A percentile compares a stretch with the other conserved stretches of the same genome.
phyloP scores from a whole-genome alignment of 2,888 invertebrate genomes.

The Entomobrya proxima region DNA sequence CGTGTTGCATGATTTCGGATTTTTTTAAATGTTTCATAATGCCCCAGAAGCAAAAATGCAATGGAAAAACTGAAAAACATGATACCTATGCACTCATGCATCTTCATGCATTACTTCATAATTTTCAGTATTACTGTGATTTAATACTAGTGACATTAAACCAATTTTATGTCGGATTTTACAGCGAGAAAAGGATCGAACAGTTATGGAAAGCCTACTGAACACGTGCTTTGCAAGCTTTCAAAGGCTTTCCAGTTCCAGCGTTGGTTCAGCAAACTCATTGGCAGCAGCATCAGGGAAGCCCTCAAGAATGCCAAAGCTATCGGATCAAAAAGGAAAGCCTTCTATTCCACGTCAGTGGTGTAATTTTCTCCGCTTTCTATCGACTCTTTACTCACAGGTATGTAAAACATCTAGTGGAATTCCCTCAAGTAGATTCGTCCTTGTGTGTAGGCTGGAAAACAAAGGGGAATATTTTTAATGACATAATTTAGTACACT shows the following conservation, averaged over 20 bases:
- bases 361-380: conserved; percentile 72
- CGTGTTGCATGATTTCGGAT: no score
- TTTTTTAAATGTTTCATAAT: no score
- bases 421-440: no score
- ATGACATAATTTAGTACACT: not conserved
- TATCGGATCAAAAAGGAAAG: conserved; percentile 30
- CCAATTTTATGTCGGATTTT: no score
- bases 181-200: conserved; percentile 88
- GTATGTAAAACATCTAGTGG: conserved; percentile 16
- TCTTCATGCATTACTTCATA: no score
- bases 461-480: not conserved
- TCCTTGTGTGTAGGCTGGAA: not conserved
- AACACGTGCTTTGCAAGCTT: conserved; percentile 83
- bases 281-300: conserved; percentile 5
- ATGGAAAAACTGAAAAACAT: no score
- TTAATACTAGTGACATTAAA: not conserved
- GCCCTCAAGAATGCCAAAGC: conserved; percentile 40
- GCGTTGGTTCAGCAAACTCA: not conserved
- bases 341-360: conserved; percentile 62
- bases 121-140: no score
- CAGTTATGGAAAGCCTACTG: conserved; percentile 91
- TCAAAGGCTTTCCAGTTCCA: conserved; percentile 62
- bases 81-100: no score
- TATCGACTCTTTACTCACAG: conserved; percentile 71
- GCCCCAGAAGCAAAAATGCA: no score